phyloP scores from a whole-genome alignment of 2,113 vertebrate species.

The Coreoperca whiteheadi region DNA sequence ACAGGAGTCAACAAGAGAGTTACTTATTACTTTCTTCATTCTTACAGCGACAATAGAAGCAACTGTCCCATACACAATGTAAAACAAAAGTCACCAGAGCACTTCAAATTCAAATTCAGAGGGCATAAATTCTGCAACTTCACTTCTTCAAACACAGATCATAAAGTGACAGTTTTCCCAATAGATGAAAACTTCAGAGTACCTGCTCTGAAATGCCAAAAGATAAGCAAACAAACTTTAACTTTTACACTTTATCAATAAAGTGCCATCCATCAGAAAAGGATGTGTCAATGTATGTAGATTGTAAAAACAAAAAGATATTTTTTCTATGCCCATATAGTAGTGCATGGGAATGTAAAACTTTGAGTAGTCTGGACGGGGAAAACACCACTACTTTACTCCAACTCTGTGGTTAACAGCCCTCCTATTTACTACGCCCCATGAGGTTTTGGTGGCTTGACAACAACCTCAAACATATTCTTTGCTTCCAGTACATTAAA shows the following conservation, averaged over 20 bases:
- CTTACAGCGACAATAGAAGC: background rate
- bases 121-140: background rate
- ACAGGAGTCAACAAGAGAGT: background rate
- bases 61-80: background rate
- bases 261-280: slow-evolving; percentile 61
- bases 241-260: slow-evolving; percentile 51
- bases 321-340: slow-evolving; percentile 24
- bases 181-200: slow-evolving; percentile 74
- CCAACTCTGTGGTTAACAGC: slow-evolving; percentile 40
- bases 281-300: slow-evolving; percentile 26
- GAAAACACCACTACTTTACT: slow-evolving; percentile 25
- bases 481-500: slow-evolving; percentile 50
- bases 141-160: slow-evolving; percentile 9
- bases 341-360: slow-evolving; percentile 46
- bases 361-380: slow-evolving; percentile 10
- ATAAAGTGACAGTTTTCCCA: background rate
- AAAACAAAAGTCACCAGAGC: background rate
- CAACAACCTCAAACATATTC: slow-evolving; percentile 40
- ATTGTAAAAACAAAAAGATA: slow-evolving; percentile 11
- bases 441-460: slow-evolving; percentile 15
- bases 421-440: slow-evolving; percentile 20
- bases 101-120: background rate
- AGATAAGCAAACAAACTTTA: background rate
- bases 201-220: slow-evolving; percentile 80
- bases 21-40: background rate